These are phyloP conservation scores for Drosophila rellima DNA, from an alignment of 2,888 invertebrate genomes.

Conservation along the genomic window DNA sequence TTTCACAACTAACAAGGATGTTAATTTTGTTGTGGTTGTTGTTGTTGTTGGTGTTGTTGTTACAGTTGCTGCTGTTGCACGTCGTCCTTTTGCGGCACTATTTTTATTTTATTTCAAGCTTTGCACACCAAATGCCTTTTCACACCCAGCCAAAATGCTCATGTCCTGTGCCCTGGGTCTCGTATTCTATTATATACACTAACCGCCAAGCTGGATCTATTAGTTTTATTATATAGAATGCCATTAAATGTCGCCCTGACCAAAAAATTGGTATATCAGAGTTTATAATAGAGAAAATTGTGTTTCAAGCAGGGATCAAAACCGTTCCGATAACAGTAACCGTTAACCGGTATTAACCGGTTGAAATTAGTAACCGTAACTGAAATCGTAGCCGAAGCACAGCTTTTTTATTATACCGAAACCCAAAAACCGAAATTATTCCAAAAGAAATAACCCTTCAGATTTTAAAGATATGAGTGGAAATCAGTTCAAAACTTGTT, in stretches of 20 bases:
- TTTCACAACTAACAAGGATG: slow-evolving; percentile 84
- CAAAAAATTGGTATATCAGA: not conserved
- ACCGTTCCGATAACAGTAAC: too few relatives aligned
- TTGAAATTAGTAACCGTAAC: too few relatives aligned
- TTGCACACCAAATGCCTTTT: slow-evolving; percentile 76
- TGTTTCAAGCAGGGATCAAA: too few relatives aligned
- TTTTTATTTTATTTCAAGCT: slow-evolving; percentile 64
- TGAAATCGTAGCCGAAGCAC: too few relatives aligned
- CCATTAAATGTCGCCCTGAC: too few relatives aligned
- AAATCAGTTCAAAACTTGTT: too few relatives aligned
- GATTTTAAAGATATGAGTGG: too few relatives aligned
- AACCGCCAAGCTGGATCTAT: not conserved
- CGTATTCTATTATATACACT: slow-evolving; percentile 53
- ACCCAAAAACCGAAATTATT: too few relatives aligned
- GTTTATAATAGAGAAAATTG: too few relatives aligned
- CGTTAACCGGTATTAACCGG: too few relatives aligned
- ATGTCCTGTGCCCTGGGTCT: slow-evolving; percentile 58
- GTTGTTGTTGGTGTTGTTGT: slow-evolving; percentile 47
- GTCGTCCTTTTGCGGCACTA: slow-evolving; percentile 57
- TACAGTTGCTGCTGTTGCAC: slow-evolving; percentile 36
- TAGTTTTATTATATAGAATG: not conserved
- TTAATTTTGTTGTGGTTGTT: slow-evolving; percentile 76
- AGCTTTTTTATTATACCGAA: too few relatives aligned
- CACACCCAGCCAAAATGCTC: slow-evolving; percentile 73
- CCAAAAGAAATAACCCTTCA: too few relatives aligned